Conservation (phyloP, 2,113 vertebrate species). For the Sphyrna mokarran region DNA sequence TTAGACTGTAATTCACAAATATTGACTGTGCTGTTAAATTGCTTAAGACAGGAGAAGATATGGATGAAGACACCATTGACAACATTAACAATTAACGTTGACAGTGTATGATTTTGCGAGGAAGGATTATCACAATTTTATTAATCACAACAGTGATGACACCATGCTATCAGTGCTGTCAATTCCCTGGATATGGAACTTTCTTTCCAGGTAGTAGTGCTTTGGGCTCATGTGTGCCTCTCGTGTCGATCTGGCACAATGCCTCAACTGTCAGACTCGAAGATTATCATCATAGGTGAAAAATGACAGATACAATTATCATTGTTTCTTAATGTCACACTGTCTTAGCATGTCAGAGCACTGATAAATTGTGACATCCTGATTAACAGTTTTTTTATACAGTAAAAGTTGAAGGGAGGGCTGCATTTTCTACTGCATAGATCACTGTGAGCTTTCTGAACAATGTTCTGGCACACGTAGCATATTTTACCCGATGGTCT, state of each 20-base stretch:
- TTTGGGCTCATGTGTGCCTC: not conserved
- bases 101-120: conserved; percentile 31
- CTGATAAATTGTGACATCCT: not conserved
- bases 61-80: conserved; percentile 19
- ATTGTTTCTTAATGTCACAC: not conserved
- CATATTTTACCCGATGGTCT: not conserved
- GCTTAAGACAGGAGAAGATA: not conserved
- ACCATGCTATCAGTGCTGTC: conserved; percentile 23
- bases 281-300: conserved; percentile 17
- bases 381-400: conserved; percentile 20
- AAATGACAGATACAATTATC: not conserved
- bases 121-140: conserved; percentile 13
- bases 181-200: not conserved
- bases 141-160: conserved; percentile 28
- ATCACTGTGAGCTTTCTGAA: not conserved
- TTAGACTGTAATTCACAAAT: conserved; percentile 15
- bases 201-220: conserved; percentile 21
- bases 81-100: conserved; percentile 35
- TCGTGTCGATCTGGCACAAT: conserved; percentile 3
- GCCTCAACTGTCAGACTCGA: conserved; percentile 31
- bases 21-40: conserved; percentile 25
- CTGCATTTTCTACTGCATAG: not conserved
- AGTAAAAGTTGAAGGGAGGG: not conserved
- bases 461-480: not conserved
- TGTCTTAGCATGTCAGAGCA: not conserved